Conservation (phyloP, 1,140 invertebrate genomes). For the Sipha flava region DNA sequence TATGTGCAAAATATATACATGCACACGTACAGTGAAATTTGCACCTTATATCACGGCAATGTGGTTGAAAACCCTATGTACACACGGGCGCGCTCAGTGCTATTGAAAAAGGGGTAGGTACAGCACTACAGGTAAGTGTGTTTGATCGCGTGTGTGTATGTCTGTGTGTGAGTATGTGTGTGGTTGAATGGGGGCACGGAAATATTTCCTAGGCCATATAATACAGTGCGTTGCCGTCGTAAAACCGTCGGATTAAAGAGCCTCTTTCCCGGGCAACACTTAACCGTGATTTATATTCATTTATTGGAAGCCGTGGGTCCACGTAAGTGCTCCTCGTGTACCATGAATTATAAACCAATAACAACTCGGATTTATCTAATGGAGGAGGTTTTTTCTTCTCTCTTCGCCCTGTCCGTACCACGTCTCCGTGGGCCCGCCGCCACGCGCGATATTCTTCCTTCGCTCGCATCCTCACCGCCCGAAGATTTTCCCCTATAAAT, state of each 20-base stretch:
- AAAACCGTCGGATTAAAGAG: constrained; percentile 18
- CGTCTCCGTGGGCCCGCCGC: not conserved
- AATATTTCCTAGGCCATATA: constrained; percentile 8
- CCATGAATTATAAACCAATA: constrained; percentile 26
- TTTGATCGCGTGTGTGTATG: too few relatives aligned
- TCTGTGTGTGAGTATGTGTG: too few relatives aligned
- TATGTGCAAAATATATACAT: not conserved
- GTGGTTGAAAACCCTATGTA: not conserved
- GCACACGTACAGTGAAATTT: not conserved
- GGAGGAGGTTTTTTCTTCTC: not conserved
- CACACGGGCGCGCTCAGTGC: not conserved
- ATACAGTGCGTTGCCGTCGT: not conserved
- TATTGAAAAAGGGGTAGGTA: constrained; percentile 1
- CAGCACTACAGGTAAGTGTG: too few relatives aligned
- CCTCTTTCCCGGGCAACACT: not conserved
- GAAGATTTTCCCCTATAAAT: not conserved
- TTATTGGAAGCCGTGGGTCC: not conserved
- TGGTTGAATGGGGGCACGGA: not conserved
- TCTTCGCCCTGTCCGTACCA: not conserved
- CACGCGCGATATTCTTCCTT: too few relatives aligned
- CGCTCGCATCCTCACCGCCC: too few relatives aligned
- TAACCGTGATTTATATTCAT: constrained; percentile 29
- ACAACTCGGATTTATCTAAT: not conserved
- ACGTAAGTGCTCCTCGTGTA: not conserved
- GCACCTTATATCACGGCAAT: not conserved